Evolutionary conservation across 1,140 invertebrate genomes (phyloP), one percentile per base, ranked within the genome.

Genomic region (Drosophila orosa): DNA sequence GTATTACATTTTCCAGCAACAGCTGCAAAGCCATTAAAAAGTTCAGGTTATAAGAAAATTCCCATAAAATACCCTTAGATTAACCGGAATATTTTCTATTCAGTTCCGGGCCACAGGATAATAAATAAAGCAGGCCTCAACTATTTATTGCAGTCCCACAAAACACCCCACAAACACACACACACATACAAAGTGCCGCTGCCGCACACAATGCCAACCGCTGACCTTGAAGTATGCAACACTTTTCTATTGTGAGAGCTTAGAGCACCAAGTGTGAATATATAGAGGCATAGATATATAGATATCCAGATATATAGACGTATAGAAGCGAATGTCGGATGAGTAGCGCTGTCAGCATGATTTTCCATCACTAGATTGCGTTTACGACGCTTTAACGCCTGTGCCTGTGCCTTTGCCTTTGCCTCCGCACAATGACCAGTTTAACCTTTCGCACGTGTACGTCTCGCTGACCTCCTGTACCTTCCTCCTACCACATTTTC

Each of bases 151-250:
- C 57, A 63, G 31, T 56, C 48, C 37, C 71, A 39, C 29, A 31
- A 37, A 31, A n/a, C 39, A 24, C 65, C 22, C 35, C 35, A 12
- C 47, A 25, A 31, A 39, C 45, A 15, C 29, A 22, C 33, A 25
- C 55, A 24, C 17, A 42, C 37, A 47, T 22, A 10, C 40, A 13
- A 1, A 5, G 7, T 3, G 15, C 15, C 8, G 15, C 29, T 29
- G 33, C 50, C 24, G 39, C 13, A 48, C 40, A 62, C 52, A 52
- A 72, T 57, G 60, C 24, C 63, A 61, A 25, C 40, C 17, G 37
- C 66, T 86, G 83, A 86, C 83, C 83, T 86, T 86, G 83, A 87
- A 87, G 83, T 83, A 77, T 86, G 83, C 83, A 89, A 86, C 84
- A 82, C 84, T 83, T 79, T 86, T 57, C 54, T 25, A 71, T 80